Percentiles rank a stretch among this genome's conserved stretches.
These are phyloP conservation scores for Sphyrna mokarran DNA, from an alignment of 2,113 vertebrate genomes.

Conservation along the genomic window DNA sequence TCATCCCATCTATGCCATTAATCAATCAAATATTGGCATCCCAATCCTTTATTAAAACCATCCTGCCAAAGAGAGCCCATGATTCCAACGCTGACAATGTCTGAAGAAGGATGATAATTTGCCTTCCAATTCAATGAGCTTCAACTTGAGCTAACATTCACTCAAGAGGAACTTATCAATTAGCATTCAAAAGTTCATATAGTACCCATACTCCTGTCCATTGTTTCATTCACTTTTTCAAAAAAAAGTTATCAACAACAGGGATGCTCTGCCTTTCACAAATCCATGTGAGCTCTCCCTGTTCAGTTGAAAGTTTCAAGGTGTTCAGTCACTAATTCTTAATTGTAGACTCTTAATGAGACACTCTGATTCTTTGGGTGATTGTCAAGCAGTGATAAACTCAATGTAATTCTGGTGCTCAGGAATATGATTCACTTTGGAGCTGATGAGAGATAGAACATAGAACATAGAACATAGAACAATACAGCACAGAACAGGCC, in stretches of 20 bases:
- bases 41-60: not conserved
- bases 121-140: not conserved
- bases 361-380: not conserved
- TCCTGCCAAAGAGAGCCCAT: not conserved
- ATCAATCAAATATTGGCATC: not conserved
- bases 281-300: not conserved
- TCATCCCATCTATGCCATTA: not conserved
- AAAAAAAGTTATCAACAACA: not conserved
- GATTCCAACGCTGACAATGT: not conserved
- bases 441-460: too few species aligned
- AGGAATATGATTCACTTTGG: too few species aligned
- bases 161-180: not conserved
- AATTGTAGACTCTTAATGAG: not conserved
- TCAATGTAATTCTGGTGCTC: not conserved
- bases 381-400: not conserved
- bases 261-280: not conserved
- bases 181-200: not conserved
- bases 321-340: not conserved
- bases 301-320: not conserved
- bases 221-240: not conserved
- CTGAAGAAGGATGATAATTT: not conserved
- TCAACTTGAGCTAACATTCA: not conserved
- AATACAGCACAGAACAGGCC: too few species aligned
- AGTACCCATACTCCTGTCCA: not conserved
- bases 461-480: too few species aligned